Base-by-base conservation (phyloP, 2,797 vertebrate species). In the Picus viridis region DNA sequence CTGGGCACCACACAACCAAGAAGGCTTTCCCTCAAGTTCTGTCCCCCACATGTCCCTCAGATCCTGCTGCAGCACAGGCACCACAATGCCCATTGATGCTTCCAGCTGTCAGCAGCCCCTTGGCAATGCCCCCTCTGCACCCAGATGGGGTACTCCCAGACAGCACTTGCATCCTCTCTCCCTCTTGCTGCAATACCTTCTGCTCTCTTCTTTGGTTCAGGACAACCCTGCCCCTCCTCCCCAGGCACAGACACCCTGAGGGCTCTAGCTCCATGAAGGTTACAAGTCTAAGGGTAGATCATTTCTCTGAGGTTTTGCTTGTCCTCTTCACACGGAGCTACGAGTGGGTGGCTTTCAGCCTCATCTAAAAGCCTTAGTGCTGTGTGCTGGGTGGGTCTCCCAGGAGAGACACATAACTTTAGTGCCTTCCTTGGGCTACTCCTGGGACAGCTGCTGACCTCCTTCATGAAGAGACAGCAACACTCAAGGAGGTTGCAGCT, bases 291-390 rank as follows among this genome's bases (percentile, higher is more conserved):
- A 54, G 59, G 68, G 45, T 88, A 72, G 86, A 80, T 41, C 70
- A 59, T 86, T 86, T 71, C 89, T 92, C 83, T 89, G 76, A 94
- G 85, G 92, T 95, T 96, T 94, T 67, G 45, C 71, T 84, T 62
- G 62, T 74, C 67, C 9, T 41, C 88, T 95, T 91, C 15, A 4
- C 43, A 34, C 2, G 3, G 51, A 27, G 47, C n/a, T 59, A 17
- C 7, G 47, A 16, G 18, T n/a, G 68, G 20, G 39, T 62, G 54
- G n/a, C 57, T 73, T 87, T 81, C 61, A 80, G 73, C 34, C 59
- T 69, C 58, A 64, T 32, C 70, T 47, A 39, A 76, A 88, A 90
- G 61, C 30, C 3, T 34, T 30, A 71, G 45, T 70, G 54, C 41
- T 34, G 62, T 2, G 2, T 57, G 49, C 58, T 2, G 8, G 59